Evolutionary conservation across 2,888 invertebrate species (phyloP), one percentile per base, ranked within the genome.

Genomic region (Scaptomyza caliginosa): DNA sequence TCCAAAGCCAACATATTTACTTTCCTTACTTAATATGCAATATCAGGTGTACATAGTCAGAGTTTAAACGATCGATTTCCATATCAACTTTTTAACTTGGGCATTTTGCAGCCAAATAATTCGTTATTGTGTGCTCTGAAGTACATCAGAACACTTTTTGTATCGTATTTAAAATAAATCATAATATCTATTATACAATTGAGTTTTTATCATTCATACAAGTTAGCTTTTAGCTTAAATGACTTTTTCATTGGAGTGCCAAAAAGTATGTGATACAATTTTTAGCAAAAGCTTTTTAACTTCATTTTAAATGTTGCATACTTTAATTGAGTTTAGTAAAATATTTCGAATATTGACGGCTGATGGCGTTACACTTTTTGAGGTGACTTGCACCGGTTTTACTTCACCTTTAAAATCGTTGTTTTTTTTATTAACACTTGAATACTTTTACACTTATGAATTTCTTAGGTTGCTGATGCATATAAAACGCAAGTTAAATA

Each of bases 21-120:
- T n/a, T 82, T 82, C 81, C 81, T 85, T 81, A 85, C 68, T 63
- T 64, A 57, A 62, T 48, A 63, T 64, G 59, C 76, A 79, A 80
- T 69, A 67, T 72, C 79, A 85, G 62, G 62, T 82, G 81, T 82
- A 82, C 77, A 85, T 82, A 85, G 81, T 85, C 85, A 74, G 63
- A 60, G 59, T 34, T 55, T 58, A 56, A 52, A 50, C 13, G 10
- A 21, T 19, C 21, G 40, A 43, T 43, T 60, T 59, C 63, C 54
- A 64, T 52, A 38, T 80, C 34, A 28, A 45, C 43, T 56, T 30
- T 34, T 16, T 50, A 46, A 26, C 17, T 39, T 42, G 38, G 28
- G 34, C 54, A 13, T 36, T 46, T 28, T 17, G 43, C 19, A 43
- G 21, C 17, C 36, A 45, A 17, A 34, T 50, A 54, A 39, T 40